Base-by-base conservation (phyloP, 2,888 invertebrate species). In the Tridacna gigas region DNA sequence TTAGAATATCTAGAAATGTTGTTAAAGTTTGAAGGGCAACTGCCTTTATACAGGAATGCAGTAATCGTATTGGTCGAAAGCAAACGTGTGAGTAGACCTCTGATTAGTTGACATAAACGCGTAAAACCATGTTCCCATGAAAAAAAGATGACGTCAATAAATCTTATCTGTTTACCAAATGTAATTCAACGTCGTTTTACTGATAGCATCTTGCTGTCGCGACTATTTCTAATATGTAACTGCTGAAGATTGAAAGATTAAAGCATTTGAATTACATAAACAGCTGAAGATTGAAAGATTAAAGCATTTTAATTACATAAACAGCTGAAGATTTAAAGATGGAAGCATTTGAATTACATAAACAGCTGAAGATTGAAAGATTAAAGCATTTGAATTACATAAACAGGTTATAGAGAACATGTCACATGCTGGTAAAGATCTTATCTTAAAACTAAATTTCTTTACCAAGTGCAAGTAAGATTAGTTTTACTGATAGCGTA, bases 311-410 rank as follows among this genome's bases (percentile, higher is more conserved):
- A 22, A 61, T 61, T n/a, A 61, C 25, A 61, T 22, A 61, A n/a
- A 61, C 61, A 61, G 61, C 61, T 61, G 61, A n/a, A 61, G 61
- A 61, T 61, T 61, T 5, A 61, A 61, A 61, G 61, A 61, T 61
- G 5, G n/a, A 61, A 61, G 61, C 61, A 61, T 25, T 61, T 61
- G 25, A 22, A 61, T 25, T 61, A 61, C 25, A 61, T 22, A 61
- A n/a, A 61, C 61, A 61, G 61, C 61, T 61, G 61, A n/a, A 61
- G 61, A 61, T 61, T 61, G 5, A 61, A 61, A 61, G 61, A 61
- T 61, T 5, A n/a, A 61, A 61, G 22, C 61, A 61, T 61, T n/a
- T 61, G 61, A 22, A 61, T 25, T 61, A 61, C n/a, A 25, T 61
- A 61, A 22, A 61, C 22, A 61, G n/a, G 25, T 22, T 61, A 61